Percentiles rank a stretch among this genome's conserved stretches.
These are phyloP conservation scores for Diploptera punctata DNA, from an alignment of 2,888 invertebrate species.

Conservation along the genomic window DNA sequence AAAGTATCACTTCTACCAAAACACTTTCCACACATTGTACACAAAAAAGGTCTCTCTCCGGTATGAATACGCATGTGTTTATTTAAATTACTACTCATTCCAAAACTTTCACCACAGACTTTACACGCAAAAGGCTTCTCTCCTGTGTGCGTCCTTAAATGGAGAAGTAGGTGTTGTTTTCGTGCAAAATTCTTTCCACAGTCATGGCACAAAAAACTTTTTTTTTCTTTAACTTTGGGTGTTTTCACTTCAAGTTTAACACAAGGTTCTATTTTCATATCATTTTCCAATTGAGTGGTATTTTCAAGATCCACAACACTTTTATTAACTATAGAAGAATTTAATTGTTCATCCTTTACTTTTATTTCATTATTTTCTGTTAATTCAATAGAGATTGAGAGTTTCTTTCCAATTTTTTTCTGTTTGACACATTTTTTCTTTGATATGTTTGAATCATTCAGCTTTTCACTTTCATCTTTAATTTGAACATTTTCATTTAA, in stretches of 20 bases:
- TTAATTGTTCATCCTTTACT: too few species aligned
- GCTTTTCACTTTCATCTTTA: too few species aligned
- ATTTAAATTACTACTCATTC: slow-evolving; percentile 17
- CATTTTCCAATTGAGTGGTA: background rate
- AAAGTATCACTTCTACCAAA: slow-evolving; percentile 25
- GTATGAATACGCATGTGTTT: slow-evolving; percentile 24
- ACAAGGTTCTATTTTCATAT: slow-evolving; percentile 1
- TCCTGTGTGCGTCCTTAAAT: slow-evolving; percentile 26
- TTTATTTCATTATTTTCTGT: too few species aligned
- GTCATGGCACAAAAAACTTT: slow-evolving; percentile 19
- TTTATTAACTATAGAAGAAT: too few species aligned
- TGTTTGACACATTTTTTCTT: too few species aligned
- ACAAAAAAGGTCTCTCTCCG: slow-evolving; percentile 28
- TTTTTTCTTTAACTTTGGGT: background rate
- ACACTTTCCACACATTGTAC: slow-evolving; percentile 22
- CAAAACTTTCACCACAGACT: slow-evolving; percentile 25
- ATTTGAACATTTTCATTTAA: too few species aligned
- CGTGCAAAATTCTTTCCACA: slow-evolving; percentile 19
- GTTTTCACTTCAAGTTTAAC: slow-evolving; percentile 12
- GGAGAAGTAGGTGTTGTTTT: slow-evolving; percentile 14
- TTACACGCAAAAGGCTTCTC: slow-evolving; percentile 34
- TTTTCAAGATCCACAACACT: too few species aligned
- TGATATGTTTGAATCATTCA: too few species aligned
- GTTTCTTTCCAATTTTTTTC: too few species aligned
- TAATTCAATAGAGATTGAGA: too few species aligned